Percentiles rank a stretch among this genome's conserved stretches.
Evolutionary conservation across 2,797 vertebrate species (phyloP).

Genomic region (Danio aesculapii): DNA sequence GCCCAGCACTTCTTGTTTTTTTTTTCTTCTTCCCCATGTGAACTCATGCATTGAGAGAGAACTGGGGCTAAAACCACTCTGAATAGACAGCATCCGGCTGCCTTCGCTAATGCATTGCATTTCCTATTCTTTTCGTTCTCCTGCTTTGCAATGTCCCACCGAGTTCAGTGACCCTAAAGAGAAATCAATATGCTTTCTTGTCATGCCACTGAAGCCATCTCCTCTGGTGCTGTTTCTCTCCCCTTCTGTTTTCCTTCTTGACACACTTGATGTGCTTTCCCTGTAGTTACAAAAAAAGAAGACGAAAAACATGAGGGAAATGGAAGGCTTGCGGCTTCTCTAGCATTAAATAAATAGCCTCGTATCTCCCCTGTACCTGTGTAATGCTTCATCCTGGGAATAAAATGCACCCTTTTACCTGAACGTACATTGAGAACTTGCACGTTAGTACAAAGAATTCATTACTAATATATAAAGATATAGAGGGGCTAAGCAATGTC

Average conservation of each 20-base stretch:
- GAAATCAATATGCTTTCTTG: constrained; percentile 65
- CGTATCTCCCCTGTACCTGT: neutral
- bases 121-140: constrained; percentile 16
- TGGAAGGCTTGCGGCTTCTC: constrained; percentile 29
- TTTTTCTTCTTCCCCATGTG: neutral
- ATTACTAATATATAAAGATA: neutral
- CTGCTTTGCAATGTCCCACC: constrained; percentile 41
- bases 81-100: constrained; percentile 12
- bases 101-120: constrained; percentile 16
- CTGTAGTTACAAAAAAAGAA: constrained; percentile 17
- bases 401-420: constrained; percentile 13
- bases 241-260: constrained; percentile 36
- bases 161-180: constrained; percentile 62
- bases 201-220: constrained; percentile 55
- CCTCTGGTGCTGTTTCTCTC: constrained; percentile 46
- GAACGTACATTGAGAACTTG: neutral
- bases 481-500: no score
- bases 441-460: neutral
- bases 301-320: constrained; percentile 35
- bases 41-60: constrained; percentile 53
- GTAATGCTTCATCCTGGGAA: neutral
- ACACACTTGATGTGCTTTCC: constrained; percentile 52
- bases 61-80: constrained; percentile 34
- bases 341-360: constrained; percentile 44
- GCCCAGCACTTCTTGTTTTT: neutral